Base-by-base conservation (phyloP, 2,888 invertebrate species). In the Sycophila texana region DNA sequence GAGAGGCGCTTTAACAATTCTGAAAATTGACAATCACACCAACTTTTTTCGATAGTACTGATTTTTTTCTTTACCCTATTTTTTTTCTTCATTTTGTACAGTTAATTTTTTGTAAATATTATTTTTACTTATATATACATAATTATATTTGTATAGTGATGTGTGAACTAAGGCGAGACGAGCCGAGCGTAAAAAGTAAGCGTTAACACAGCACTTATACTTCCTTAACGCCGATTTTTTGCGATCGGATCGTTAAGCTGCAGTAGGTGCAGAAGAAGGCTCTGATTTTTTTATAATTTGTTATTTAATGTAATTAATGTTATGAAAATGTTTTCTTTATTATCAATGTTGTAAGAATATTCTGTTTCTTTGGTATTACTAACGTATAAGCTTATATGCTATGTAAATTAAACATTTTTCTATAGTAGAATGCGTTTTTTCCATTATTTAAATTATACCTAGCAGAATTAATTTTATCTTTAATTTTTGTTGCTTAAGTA, bases 231-330 rank as follows among this genome's bases (percentile, higher is more conserved):
- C 16, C 55, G 61, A 73, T 58, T 68, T 73, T 66, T 73, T 39
- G 47, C 63, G 51, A 70, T 77, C 65, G 58, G 70, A 70, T 26
- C 72, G 65, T 49, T 51, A 16, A 66, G 66, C 61, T 60, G 70
- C 81, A 85, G 84, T 83, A 75, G 84, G 79, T 84, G 81, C 83
- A 85, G 79, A 84, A 83, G 39, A 39, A 39, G 39, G 80, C 85
- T 87, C 83, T 86, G 84, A 84, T 85, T 87, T 86, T 88, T 90
- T 89, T 88, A 89, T 90, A 87, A 89, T 90, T 90, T 89, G 89
- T 90, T 90, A 90, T 90, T 88, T 88, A 88, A 89, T 89, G 86
- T 88, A 88, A 85, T 86, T 84, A 86, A 88, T 89, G 88, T 88
- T 88, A 89, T 84, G 81, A 86, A 88, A 86, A 86, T 89, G 86